phyloP scores from a whole-genome alignment of 2,888 invertebrate species.

The Lampropteryx suffumata region DNA sequence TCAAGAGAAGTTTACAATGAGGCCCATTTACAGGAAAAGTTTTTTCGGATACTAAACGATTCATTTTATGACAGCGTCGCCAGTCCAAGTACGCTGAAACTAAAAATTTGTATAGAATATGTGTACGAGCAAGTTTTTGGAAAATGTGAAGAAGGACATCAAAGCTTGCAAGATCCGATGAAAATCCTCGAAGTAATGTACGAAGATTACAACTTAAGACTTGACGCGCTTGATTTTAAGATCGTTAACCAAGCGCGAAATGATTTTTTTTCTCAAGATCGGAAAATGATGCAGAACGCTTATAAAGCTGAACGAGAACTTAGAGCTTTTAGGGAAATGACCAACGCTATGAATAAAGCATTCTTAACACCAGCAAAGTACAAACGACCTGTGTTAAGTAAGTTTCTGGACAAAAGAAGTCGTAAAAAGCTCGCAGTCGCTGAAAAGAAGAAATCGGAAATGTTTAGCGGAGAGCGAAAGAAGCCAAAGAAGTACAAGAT shows the following conservation, averaged over 20 bases:
- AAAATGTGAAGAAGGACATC: constrained; percentile 75
- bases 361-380: constrained; percentile 64
- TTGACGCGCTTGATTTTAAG: constrained; percentile 71
- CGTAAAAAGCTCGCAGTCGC: constrained; percentile 48
- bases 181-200: constrained; percentile 75
- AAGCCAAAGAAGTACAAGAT: constrained; percentile 57
- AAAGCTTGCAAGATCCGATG: constrained; percentile 69
- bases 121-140: constrained; percentile 76
- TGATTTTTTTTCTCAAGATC: constrained; percentile 72
- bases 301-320: constrained; percentile 69
- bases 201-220: constrained; percentile 69
- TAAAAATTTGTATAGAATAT: constrained; percentile 75
- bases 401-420: constrained; percentile 65
- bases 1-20: constrained; percentile 65
- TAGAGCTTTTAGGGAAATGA: constrained; percentile 70
- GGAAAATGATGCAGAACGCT: constrained; percentile 71
- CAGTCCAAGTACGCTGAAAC: constrained; percentile 63
- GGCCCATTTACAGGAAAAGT: constrained; percentile 64
- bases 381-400: constrained; percentile 56
- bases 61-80: constrained; percentile 71
- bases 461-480: constrained; percentile 42
- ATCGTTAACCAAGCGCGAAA: constrained; percentile 68
- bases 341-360: constrained; percentile 73
- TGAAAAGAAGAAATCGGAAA: constrained; percentile 46
- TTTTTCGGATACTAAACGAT: constrained; percentile 68